Base-by-base conservation (phyloP, 2,113 vertebrate genomes). In the Festucalex cinctus region DNA sequence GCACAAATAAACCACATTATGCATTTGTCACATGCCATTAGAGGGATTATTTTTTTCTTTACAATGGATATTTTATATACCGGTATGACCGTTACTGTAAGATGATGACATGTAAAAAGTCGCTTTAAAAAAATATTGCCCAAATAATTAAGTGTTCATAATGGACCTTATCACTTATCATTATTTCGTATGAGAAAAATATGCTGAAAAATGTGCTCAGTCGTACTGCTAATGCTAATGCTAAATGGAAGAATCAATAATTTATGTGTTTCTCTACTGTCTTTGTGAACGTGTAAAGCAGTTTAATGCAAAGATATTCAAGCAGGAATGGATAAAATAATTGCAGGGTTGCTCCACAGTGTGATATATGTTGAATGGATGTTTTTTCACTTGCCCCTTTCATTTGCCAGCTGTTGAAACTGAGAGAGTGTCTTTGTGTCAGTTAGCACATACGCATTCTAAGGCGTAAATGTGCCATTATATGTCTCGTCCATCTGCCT, bases 401-500 rank as follows among this genome's bases (percentile, higher is more conserved):
- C 61, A 68, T 73, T 78, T 85, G 75, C 76, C 81, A 84, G 24
- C 13, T 60, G 65, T 65, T 76, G 66, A 81, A 76, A 61, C 20
- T 70, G 70, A 83, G 69, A 66, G 75, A 80, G 66, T 73, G 65
- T 80, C 69, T 72, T 76, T 74, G 63, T 80, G 70, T 86, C 78
- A 78, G 69, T 79, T 77, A 59, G 71, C 75, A 71, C 70, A 75
- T 74, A 82, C 71, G 53, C 24, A 64, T 62, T 67, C 69, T 44
- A 2, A 59, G 36, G 75, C 68, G 76, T 49, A 72, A 80, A 83
- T 68, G 73, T 49, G 69, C 46, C 43, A 62, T 66, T 60, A 39
- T 76, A 78, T 79, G 71, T 81, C 65, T 70, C 65, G 60, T 75
- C 81, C 81, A 84, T 84, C 84, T 79, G 81, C 82, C 85, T 56